Evolutionary conservation across 2,888 invertebrate species (phyloP).

Genomic region (Antheraea yamamai): DNA sequence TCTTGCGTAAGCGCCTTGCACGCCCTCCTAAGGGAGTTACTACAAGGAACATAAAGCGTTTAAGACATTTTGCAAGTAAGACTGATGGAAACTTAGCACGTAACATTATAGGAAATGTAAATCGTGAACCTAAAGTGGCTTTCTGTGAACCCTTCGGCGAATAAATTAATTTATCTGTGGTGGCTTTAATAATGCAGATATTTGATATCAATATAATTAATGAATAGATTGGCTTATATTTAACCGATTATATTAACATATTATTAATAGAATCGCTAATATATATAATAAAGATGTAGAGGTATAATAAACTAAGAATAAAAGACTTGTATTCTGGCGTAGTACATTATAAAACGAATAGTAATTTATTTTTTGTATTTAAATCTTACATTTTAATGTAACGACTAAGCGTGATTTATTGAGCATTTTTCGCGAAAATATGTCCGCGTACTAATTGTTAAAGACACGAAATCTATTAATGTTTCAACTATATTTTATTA

Average conservation of each 20-base stretch:
- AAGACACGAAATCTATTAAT: neutral
- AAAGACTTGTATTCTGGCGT: neutral
- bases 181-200: neutral
- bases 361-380: neutral
- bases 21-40: constrained; percentile 67
- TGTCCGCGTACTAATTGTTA: neutral
- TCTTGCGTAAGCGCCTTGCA: constrained; percentile 68
- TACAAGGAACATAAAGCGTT: constrained; percentile 47
- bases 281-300: neutral
- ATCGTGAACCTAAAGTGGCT: constrained; percentile 39
- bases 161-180: neutral
- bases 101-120: constrained; percentile 46
- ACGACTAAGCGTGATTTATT: neutral
- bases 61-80: constrained; percentile 39
- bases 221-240: too few relatives aligned
- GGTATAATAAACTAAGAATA: neutral
- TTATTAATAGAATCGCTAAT: neutral
- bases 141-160: constrained; percentile 30
- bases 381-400: neutral
- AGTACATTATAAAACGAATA: neutral
- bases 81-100: constrained; percentile 29
- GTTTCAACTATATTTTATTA: neutral
- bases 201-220: too few relatives aligned
- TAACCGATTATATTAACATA: too few relatives aligned
- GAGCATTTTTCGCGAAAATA: constrained; percentile 23